A percentile compares a stretch with the other conserved stretches of the same genome.
Conservation (phyloP, 1,140 invertebrate genomes). For the Phymorhynchus buccinoides region DNA sequence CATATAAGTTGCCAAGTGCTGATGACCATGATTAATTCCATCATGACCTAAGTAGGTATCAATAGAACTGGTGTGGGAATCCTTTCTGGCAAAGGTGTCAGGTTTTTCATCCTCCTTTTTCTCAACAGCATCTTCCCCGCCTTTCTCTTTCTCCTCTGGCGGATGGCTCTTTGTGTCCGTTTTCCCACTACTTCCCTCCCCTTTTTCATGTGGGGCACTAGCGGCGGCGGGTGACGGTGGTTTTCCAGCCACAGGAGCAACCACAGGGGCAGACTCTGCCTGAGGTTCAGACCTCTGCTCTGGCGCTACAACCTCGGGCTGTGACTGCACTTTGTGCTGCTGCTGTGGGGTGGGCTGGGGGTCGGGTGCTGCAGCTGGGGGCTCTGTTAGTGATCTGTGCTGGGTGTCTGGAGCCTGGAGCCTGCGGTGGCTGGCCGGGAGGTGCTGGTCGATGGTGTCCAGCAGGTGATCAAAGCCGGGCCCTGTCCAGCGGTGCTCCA, state of each 20-base stretch:
- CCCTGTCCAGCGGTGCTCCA: conserved; percentile 58
- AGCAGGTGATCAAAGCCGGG: conserved; percentile 55
- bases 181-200: background rate
- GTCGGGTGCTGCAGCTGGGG: no score
- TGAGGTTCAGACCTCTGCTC: background rate
- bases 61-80: background rate
- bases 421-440: conserved; percentile 32
- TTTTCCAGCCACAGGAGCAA: background rate
- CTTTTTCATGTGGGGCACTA: background rate
- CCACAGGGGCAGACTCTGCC: background rate
- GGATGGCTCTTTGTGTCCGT: background rate
- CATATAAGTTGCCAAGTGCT: background rate
- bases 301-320: background rate
- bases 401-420: background rate
- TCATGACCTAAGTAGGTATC: background rate
- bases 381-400: no score
- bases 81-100: background rate
- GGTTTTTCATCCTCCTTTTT: background rate
- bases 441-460: conserved; percentile 43
- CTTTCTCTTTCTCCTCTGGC: background rate
- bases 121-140: background rate
- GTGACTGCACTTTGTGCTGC: background rate
- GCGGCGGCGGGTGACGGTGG: background rate
- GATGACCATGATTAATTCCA: background rate
- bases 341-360: no score